Evolutionary conservation across 1,140 invertebrate species (phyloP).

Genomic region (Gonatopus flavifemur): DNA sequence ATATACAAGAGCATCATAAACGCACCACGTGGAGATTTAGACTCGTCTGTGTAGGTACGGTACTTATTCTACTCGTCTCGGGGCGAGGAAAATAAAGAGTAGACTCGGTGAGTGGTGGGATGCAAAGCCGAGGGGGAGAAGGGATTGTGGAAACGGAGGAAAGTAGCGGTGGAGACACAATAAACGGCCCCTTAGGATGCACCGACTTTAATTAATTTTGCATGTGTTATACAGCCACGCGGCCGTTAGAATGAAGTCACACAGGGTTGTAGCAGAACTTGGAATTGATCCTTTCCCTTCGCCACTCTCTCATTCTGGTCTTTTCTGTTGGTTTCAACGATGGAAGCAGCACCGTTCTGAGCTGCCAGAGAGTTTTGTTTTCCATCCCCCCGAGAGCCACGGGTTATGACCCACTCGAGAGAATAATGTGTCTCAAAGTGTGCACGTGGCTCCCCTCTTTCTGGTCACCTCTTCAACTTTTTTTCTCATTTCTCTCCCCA

Average conservation of each 20-base stretch:
- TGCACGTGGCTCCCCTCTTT: slow-evolving; percentile 33
- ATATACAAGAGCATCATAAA: too few relatives aligned
- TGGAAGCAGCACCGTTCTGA: too few relatives aligned
- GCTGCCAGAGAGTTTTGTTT: slow-evolving; percentile 7
- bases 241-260: slow-evolving; percentile 33
- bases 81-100: too few relatives aligned
- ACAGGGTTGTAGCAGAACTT: slow-evolving; percentile 7
- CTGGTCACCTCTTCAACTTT: not conserved
- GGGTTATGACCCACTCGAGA: slow-evolving; percentile 32
- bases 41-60: too few relatives aligned
- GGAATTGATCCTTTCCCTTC: not conserved
- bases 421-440: slow-evolving; percentile 36
- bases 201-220: slow-evolving; percentile 55
- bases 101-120: too few relatives aligned
- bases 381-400: not conserved
- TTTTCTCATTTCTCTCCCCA: slow-evolving; percentile 6
- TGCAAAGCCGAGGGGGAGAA: not conserved
- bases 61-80: too few relatives aligned
- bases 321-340: too few relatives aligned
- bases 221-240: slow-evolving; percentile 32
- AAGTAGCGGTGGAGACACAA: slow-evolving; percentile 22
- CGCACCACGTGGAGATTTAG: too few relatives aligned
- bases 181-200: slow-evolving; percentile 27
- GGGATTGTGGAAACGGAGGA: not conserved
- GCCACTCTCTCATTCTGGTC: slow-evolving; percentile 17